Percentiles rank a stretch among this genome's conserved stretches.
phyloP scores from a whole-genome alignment of 2,797 vertebrate genomes.

The Coracias cyanogaster region DNA sequence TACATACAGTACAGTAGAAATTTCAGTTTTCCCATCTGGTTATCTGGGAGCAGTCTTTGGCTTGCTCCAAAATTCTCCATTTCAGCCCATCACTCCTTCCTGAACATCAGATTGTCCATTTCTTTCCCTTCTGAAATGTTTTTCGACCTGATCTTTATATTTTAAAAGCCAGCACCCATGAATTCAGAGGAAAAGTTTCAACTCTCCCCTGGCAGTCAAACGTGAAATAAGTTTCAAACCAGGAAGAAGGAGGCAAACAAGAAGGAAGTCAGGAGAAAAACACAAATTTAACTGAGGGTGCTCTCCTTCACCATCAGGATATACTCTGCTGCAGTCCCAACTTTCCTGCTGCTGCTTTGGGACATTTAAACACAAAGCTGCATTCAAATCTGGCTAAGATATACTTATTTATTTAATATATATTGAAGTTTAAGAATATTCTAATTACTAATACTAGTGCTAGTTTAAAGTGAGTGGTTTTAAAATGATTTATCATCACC shows the following conservation, averaged over 20 bases:
- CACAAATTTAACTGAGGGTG: too few species aligned
- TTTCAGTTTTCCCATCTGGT: background rate
- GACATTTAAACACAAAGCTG: background rate
- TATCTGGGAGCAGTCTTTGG: background rate
- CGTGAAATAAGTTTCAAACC: background rate
- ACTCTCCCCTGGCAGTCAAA: background rate
- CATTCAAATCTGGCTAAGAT: background rate
- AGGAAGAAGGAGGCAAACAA: background rate
- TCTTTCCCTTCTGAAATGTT: background rate
- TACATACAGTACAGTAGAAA: background rate
- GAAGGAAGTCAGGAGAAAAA: background rate
- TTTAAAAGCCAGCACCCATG: background rate
- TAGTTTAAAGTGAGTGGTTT: background rate
- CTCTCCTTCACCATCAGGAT: background rate
- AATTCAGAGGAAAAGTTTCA: background rate
- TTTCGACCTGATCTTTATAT: background rate
- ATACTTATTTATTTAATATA: too few species aligned
- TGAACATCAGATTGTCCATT: background rate
- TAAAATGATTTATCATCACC: background rate
- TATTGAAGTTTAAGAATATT: background rate
- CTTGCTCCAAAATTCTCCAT: background rate
- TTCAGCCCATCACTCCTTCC: background rate
- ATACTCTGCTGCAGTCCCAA: background rate
- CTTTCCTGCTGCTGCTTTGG: background rate
- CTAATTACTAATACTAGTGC: too few species aligned